phyloP scores from a whole-genome alignment of 64 coral and sea anemone species.

The Stichodactyla helianthus region DNA sequence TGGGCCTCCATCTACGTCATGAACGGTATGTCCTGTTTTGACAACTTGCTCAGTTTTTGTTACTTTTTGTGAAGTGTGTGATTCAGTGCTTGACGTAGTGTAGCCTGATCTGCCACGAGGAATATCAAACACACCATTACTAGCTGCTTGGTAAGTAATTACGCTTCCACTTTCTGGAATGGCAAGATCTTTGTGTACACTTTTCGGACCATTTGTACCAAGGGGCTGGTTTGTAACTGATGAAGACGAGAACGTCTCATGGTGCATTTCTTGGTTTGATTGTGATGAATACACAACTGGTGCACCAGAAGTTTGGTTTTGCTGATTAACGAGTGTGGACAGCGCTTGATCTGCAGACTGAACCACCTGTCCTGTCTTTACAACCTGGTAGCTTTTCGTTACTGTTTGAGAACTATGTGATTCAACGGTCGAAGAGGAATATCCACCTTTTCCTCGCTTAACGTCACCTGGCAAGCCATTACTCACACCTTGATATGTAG shows the following conservation, averaged over 20 bases:
- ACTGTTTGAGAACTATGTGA: slow-evolving; percentile 4
- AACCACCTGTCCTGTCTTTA: background rate
- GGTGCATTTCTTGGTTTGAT: background rate
- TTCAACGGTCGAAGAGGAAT: background rate
- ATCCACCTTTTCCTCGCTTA: background rate
- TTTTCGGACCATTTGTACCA: background rate
- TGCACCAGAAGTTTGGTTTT: background rate
- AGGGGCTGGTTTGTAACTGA: background rate
- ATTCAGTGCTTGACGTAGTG: background rate
- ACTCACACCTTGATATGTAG: background rate
- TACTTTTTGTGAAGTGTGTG: background rate
- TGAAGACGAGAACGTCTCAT: background rate
- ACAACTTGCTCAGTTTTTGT: background rate
- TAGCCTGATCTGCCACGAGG: background rate
- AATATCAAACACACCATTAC: background rate
- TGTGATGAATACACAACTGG: background rate
- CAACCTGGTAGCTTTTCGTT: slow-evolving; percentile 4
- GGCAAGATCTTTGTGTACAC: background rate
- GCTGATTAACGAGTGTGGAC: background rate
- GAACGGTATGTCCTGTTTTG: too few relatives aligned
- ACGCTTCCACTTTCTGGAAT: background rate
- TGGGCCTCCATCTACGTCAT: too few relatives aligned
- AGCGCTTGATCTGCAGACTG: background rate
- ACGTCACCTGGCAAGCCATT: background rate
- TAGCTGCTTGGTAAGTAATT: background rate